Base-by-base conservation (phyloP, 2,888 invertebrate species). In the Dromius quadrimaculatus region DNA sequence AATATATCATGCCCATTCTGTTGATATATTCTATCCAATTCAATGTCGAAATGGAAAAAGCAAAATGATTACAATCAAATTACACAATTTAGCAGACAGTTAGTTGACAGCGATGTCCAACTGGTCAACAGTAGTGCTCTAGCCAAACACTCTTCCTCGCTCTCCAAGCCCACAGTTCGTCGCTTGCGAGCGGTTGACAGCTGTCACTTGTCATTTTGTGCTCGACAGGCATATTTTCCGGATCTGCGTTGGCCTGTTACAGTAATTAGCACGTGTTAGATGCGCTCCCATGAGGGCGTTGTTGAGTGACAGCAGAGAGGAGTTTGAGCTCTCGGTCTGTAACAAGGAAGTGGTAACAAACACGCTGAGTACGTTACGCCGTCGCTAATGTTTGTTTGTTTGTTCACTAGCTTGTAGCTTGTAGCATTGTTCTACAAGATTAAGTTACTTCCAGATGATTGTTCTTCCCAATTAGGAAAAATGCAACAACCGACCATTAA, bases 231-330 rank as follows among this genome's bases (percentile, higher is more conserved):
- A 73, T 72, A 74, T 74, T 73, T 72, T 72, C 63, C 70, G 73
- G 73, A 74, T 75, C 73, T 74, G 73, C 57, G 62, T 70, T 62
- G 70, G 62, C 70, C 70, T 61, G 75, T 74, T 74, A 74, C 75
- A 74, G 74, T 75, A 76, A 76, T 76, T 76, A 76, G 75, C 74
- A 74, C 75, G 75, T 75, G 75, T 75, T 74, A 74, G 72, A 71
- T 36, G 61, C 22, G 63, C 71, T 59, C 68, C 45, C 63, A 45
- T 38, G 64, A 57, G 64, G 62, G 71, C 71, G 72, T 71, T 62
- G 59, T 32, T 63, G 71, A 71, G 45, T 71, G 71, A 71, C 64
- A 72, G 43, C 72, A 59, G 50, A 41, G 61, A 61, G 57, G 50
- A 38, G 50, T 34, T 13, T 45, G 15, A 32, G 32, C 32, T 32